phyloP scores from a whole-genome alignment of 2,888 invertebrate genomes.

The Tortricodes alternella region DNA sequence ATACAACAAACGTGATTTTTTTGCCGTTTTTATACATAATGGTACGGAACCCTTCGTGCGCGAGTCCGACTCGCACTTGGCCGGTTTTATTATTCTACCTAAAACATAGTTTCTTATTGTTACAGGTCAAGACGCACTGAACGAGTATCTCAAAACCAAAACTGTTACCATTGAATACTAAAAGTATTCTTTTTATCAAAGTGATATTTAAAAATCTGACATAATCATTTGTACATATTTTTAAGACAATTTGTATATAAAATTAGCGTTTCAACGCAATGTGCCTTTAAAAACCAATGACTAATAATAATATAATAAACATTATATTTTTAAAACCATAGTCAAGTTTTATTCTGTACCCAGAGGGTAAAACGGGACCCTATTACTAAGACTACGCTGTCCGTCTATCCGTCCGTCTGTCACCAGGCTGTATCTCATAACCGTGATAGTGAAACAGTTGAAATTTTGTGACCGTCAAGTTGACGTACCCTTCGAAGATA shows the following conservation, averaged over 20 bases:
- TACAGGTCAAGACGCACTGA: constrained; percentile 94
- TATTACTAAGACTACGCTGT: too few relatives aligned
- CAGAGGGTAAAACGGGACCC: too few relatives aligned
- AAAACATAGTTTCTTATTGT: constrained; percentile 42
- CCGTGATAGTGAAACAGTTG: too few relatives aligned
- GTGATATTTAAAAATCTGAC: neutral
- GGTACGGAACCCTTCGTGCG: too few relatives aligned
- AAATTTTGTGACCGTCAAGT: too few relatives aligned
- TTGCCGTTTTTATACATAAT: too few relatives aligned
- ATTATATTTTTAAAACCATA: neutral
- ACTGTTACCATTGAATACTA: constrained; percentile 97
- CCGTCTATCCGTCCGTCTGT: too few relatives aligned
- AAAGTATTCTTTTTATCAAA: constrained; percentile 19
- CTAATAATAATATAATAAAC: neutral
- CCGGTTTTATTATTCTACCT: too few relatives aligned
- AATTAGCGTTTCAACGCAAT: neutral
- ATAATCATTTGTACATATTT: neutral
- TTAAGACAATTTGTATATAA: constrained; percentile 6
- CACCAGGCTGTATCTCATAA: too few relatives aligned
- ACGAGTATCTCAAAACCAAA: constrained; percentile 97
- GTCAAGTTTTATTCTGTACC: neutral
- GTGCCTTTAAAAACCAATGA: neutral
- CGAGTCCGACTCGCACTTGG: too few relatives aligned
- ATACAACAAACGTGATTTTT: too few relatives aligned
- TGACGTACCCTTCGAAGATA: too few relatives aligned